Conservation (phyloP, 2,888 invertebrate genomes). For the Mayetiola destructor region DNA sequence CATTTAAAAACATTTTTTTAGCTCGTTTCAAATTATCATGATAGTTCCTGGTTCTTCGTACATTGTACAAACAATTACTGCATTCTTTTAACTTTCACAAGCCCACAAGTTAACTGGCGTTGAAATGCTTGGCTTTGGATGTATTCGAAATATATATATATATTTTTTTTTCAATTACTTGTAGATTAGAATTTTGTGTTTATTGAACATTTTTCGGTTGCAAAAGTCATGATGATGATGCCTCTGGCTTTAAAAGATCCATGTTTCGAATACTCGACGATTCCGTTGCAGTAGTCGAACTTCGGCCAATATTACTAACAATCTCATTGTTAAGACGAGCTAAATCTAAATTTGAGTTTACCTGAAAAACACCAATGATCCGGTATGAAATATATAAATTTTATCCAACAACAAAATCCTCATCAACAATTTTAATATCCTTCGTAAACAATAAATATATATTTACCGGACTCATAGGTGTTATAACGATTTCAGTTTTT, state of each 20-base stretch:
- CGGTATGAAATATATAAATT: background rate
- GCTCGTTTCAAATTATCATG: too few relatives aligned
- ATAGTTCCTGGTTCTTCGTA: too few relatives aligned
- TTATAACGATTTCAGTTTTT: conserved; percentile 37
- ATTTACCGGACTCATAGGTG: conserved; percentile 36
- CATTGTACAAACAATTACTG: too few relatives aligned
- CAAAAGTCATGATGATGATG: conserved; percentile 16
- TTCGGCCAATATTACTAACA: conserved; percentile 20
- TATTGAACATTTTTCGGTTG: conserved; percentile 16
- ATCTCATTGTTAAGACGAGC: conserved; percentile 24
- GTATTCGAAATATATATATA: too few relatives aligned
- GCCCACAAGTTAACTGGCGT: too few relatives aligned
- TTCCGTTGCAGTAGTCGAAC: conserved; percentile 16
- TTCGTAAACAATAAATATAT: background rate
- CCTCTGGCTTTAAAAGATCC: conserved; percentile 25
- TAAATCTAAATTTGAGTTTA: conserved; percentile 24
- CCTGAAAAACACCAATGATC: conserved; percentile 11
- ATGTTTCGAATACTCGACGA: conserved; percentile 20
- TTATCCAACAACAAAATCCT: background rate
- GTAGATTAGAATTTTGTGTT: too few relatives aligned
- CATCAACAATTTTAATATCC: background rate
- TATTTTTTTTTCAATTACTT: too few relatives aligned
- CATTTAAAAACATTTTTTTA: too few relatives aligned
- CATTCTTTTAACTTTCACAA: too few relatives aligned
- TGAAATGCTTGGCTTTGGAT: too few relatives aligned